Conservation (phyloP, 2,888 invertebrate species). For the Epinotia ramella region DNA sequence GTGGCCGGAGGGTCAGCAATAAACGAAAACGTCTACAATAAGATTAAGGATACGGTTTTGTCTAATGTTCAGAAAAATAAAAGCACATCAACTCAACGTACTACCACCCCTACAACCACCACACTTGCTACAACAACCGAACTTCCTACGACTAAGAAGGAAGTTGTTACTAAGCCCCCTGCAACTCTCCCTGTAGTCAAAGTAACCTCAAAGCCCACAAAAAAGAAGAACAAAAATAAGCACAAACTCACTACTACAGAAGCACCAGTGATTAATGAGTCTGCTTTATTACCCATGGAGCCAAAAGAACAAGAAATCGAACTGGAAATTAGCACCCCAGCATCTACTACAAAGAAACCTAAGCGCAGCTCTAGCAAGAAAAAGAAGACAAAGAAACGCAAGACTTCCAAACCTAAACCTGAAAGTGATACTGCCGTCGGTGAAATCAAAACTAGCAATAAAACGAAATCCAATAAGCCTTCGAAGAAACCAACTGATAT, state of each 20-base stretch:
- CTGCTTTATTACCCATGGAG: constrained; percentile 78
- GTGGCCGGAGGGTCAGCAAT: constrained; percentile 79
- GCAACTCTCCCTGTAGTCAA: constrained; percentile 56
- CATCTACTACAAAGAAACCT: constrained; percentile 79
- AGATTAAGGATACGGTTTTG: constrained; percentile 86
- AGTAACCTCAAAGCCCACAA: constrained; percentile 68
- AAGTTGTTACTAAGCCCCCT: constrained; percentile 60
- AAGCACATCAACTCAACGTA: constrained; percentile 61
- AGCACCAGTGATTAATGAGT: constrained; percentile 66
- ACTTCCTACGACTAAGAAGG: constrained; percentile 62
- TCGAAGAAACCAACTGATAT: constrained; percentile 70
- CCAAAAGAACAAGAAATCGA: constrained; percentile 81
- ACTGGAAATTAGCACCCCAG: constrained; percentile 78
- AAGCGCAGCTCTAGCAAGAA: constrained; percentile 80
- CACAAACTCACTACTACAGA: constrained; percentile 63
- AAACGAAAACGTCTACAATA: constrained; percentile 83
- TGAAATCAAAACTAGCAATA: constrained; percentile 81
- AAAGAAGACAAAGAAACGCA: constrained; percentile 86
- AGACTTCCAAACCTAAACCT: constrained; percentile 77
- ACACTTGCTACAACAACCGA: constrained; percentile 61
- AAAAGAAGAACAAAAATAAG: constrained; percentile 77
- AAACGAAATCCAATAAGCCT: constrained; percentile 78
- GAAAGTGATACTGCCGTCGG: constrained; percentile 63
- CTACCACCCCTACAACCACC: constrained; percentile 59
- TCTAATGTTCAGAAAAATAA: constrained; percentile 83